A percentile compares a stretch with the other conserved stretches of the same genome.
These are phyloP conservation scores for Eurosta solidaginis DNA, from an alignment of 1,140 invertebrate species.

Conservation along the genomic window DNA sequence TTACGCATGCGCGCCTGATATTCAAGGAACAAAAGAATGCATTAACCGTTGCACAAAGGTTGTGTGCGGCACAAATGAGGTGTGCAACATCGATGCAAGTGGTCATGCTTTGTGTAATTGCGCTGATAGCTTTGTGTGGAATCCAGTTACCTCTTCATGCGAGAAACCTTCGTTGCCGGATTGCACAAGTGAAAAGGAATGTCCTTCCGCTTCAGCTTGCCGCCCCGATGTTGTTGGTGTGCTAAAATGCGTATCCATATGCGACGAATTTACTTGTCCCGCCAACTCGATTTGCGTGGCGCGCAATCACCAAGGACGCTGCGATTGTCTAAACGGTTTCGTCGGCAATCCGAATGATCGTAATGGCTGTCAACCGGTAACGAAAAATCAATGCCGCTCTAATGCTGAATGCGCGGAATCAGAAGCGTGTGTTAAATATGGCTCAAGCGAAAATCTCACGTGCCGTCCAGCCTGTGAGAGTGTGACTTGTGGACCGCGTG, in stretches of 20 bases:
- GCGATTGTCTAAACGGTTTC: conserved; percentile 79
- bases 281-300: conserved; percentile 80
- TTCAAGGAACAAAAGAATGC: conserved; percentile 70
- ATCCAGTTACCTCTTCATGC: conserved; percentile 77
- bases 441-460: conserved; percentile 59
- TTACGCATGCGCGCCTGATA: conserved; percentile 65
- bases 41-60: conserved; percentile 77
- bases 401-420: conserved; percentile 82
- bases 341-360: conserved; percentile 87
- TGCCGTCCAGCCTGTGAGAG: conserved; percentile 78
- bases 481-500: conserved; percentile 79
- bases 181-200: conserved; percentile 75
- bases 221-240: conserved; percentile 82
- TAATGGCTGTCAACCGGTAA: conserved; percentile 74
- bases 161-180: conserved; percentile 85
- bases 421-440: conserved; percentile 69
- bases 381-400: conserved; percentile 75
- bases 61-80: conserved; percentile 79
- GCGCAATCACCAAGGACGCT: conserved; percentile 73
- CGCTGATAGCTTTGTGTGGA: conserved; percentile 76
- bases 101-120: conserved; percentile 78
- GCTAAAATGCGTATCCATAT: conserved; percentile 78
- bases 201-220: conserved; percentile 71
- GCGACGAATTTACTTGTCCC: conserved; percentile 79
- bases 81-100: conserved; percentile 70